A percentile compares a stretch with the other conserved stretches of the same genome.
Evolutionary conservation across 2,113 vertebrate genomes (phyloP).

Genomic region (Daphoenositta chrysoptera): DNA sequence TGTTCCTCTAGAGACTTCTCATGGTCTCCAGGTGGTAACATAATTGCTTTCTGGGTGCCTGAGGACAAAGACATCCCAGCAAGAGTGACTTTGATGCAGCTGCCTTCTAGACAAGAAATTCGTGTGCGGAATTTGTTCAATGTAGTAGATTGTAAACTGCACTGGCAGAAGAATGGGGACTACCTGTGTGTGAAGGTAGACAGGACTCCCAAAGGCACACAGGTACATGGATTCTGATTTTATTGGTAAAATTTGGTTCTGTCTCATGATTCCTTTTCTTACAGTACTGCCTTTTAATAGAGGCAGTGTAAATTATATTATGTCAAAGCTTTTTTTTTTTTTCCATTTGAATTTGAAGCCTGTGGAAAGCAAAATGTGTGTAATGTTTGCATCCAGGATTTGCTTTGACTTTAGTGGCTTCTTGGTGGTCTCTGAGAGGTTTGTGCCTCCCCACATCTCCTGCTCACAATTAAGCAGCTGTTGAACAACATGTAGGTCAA

Average conservation of each 20-base stretch:
- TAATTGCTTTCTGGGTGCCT: constrained; percentile 98
- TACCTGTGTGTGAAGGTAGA: constrained; percentile 98
- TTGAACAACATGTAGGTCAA: neutral
- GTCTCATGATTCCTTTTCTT: neutral
- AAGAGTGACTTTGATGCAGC: constrained; percentile 95
- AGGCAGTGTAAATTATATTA: neutral
- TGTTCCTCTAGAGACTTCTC: constrained; percentile 88
- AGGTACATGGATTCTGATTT: constrained; percentile 66
- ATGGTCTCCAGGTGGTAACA: constrained; percentile 97
- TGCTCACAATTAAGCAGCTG: neutral
- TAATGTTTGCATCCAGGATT: neutral
- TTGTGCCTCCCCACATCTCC: neutral
- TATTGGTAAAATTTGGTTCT: neutral
- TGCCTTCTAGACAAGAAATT: constrained; percentile 94
- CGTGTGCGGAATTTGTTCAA: constrained; percentile 96
- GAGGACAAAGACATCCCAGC: constrained; percentile 99
- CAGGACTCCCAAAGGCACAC: constrained; percentile 93
- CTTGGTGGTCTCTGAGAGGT: neutral
- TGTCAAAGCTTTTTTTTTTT: neutral
- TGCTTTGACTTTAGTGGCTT: neutral
- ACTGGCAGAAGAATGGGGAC: constrained; percentile 98
- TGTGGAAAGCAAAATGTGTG: neutral
- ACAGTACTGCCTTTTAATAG: neutral
- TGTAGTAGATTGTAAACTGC: constrained; percentile 95
- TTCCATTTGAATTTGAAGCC: neutral